Evolutionary conservation across 2,888 invertebrate species (phyloP).

Genomic region (Cryptocephalus moraei): DNA sequence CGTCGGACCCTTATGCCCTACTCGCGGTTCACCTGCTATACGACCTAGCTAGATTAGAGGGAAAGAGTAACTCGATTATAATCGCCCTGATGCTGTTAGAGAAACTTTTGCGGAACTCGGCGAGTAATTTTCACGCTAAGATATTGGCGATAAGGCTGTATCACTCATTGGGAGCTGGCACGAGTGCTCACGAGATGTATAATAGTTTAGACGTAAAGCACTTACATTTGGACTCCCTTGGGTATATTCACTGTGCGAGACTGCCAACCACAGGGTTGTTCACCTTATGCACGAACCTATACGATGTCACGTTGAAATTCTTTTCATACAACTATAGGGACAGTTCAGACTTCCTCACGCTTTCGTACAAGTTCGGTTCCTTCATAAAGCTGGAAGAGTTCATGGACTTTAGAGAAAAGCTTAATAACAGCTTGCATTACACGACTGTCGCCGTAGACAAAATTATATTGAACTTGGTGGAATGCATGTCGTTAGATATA

Average conservation of each 20-base stretch:
- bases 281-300: slow-evolving; percentile 55
- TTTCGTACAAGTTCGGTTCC: slow-evolving; percentile 90
- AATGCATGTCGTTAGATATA: slow-evolving; percentile 42
- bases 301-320: slow-evolving; percentile 71
- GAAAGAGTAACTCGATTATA: slow-evolving; percentile 46
- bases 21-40: slow-evolving; percentile 65
- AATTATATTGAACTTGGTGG: slow-evolving; percentile 57
- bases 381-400: slow-evolving; percentile 89
- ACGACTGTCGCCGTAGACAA: slow-evolving; percentile 55
- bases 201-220: slow-evolving; percentile 83
- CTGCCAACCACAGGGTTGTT: slow-evolving; percentile 64
- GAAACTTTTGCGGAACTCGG: slow-evolving; percentile 62
- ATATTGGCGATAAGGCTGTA: slow-evolving; percentile 74
- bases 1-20: slow-evolving; percentile 71
- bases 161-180: slow-evolving; percentile 61
- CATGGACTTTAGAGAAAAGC: slow-evolving; percentile 68
- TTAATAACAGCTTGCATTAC: slow-evolving; percentile 75
- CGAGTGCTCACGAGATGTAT: slow-evolving; percentile 64
- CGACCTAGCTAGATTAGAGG: slow-evolving; percentile 43
- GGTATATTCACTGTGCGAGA: slow-evolving; percentile 71
- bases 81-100: slow-evolving; percentile 63
- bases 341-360: slow-evolving; percentile 82
- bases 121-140: slow-evolving; percentile 84
- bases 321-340: slow-evolving; percentile 84
- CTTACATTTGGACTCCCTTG: slow-evolving; percentile 85